phyloP scores from a whole-genome alignment of 2,797 vertebrate genomes.

The Acanthornis magna region DNA sequence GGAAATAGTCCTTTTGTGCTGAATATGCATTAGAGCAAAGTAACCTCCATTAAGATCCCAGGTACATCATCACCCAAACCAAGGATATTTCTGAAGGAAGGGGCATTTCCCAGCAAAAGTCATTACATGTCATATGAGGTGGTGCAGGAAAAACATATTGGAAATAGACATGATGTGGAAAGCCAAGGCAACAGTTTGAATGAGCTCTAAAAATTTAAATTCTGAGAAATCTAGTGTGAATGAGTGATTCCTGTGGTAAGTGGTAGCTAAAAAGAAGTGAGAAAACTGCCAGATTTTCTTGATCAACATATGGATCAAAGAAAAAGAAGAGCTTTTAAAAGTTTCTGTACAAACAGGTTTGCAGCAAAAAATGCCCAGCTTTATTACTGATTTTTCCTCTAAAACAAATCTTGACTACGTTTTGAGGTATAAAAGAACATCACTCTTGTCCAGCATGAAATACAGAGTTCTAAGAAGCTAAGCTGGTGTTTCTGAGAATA shows the following conservation, averaged over 20 bases:
- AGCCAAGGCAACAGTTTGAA: background rate
- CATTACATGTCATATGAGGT: fast-evolving
- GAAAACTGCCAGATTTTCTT: background rate
- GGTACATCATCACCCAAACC: background rate
- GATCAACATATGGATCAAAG: background rate
- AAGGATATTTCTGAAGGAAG: background rate
- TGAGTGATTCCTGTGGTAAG: background rate
- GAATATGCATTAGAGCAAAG: background rate
- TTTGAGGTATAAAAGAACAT: background rate
- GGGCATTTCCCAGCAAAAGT: background rate
- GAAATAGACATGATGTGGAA: background rate
- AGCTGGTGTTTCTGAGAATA: background rate
- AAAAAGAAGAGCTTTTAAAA: background rate
- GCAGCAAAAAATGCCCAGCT: background rate
- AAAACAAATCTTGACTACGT: background rate
- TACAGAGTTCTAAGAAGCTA: background rate
- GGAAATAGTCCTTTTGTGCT: background rate
- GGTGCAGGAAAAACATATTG: background rate
- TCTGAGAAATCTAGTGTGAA: background rate
- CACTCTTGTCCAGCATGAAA: background rate
- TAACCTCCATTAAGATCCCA: background rate
- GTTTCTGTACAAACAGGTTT: background rate
- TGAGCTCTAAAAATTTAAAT: background rate
- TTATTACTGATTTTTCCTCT: background rate
- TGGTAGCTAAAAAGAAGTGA: background rate